phyloP scores from a whole-genome alignment of 2,888 invertebrate species.

The Spialia ferax region DNA sequence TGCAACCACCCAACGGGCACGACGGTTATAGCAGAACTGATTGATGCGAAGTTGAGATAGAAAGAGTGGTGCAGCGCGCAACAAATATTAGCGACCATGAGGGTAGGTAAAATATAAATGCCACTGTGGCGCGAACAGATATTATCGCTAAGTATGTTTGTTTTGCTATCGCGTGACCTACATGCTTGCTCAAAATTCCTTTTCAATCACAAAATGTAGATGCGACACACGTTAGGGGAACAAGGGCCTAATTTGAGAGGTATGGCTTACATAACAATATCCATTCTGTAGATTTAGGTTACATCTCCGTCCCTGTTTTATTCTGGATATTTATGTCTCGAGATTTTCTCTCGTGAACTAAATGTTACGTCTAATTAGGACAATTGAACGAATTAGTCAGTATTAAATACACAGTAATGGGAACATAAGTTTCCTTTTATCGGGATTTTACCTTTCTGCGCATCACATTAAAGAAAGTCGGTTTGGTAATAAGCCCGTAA shows the following conservation, averaged over 20 bases:
- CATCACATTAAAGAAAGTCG: too few relatives aligned
- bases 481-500: too few relatives aligned
- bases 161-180: too few relatives aligned
- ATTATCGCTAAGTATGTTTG: not conserved
- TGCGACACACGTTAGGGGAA: not conserved
- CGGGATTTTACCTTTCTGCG: too few relatives aligned
- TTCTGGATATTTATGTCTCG: constrained; percentile 20
- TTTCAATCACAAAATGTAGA: not conserved
- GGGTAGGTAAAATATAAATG: too few relatives aligned
- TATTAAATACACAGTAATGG: not conserved
- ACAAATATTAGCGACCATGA: too few relatives aligned
- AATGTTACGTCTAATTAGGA: constrained; percentile 18
- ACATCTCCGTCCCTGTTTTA: constrained; percentile 14
- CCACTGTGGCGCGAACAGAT: too few relatives aligned
- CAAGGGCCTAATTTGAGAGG: constrained; percentile 14
- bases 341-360: constrained; percentile 22
- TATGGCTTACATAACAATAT: constrained; percentile 28
- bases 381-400: constrained; percentile 21
- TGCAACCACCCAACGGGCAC: too few relatives aligned
- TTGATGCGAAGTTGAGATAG: too few relatives aligned
- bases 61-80: too few relatives aligned
- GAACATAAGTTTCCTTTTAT: not conserved
- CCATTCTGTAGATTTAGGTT: constrained; percentile 20
- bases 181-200: not conserved
- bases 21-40: too few relatives aligned